Evolutionary conservation across 2,888 invertebrate species (phyloP), one percentile per base, ranked within the genome.

Genomic region (Stegana nigrithorax): DNA sequence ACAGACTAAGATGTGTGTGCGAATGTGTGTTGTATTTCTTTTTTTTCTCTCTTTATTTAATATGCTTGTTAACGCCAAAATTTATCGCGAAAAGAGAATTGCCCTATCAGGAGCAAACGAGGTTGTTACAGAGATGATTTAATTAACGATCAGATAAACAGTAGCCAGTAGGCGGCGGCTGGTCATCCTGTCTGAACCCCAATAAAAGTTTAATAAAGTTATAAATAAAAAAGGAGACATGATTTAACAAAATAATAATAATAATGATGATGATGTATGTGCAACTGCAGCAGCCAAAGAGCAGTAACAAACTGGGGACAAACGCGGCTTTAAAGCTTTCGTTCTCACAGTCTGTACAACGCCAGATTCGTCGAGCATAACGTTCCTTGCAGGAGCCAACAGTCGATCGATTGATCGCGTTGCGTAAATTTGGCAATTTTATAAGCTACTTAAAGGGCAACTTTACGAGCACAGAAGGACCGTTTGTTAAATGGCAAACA

Each of bases 181-280:
- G n/a, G n/a, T n/a, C n/a, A n/a, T n/a, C n/a, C n/a, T n/a, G n/a
- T n/a, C n/a, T n/a, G n/a, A n/a, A n/a, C n/a, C n/a, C n/a, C 42
- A 21, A 4, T 12, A 47, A 47, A 47, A 47, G 7, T 71, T 73
- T 75, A 75, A 77, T 75, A 77, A 75, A 75, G 75, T 75, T 75
- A 77, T 75, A 77, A 75, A 75, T 66, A 64, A 73, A 67, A 70
- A 66, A 66, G 70, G 73, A 74, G 76, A 76, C 74, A 72, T 75
- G 77, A 77, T 74, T 71, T 75, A 42, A 75, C 72, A 75, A 26
- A 29, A 58, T 44, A 29, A 45, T 19, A 26, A 59, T 19, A 19
- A 47, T 44, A 10, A 17, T 23, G 23, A 25, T 47, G 25, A 47
- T 47, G 47, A 47, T 23, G 47, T 17, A 47, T 47, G 47, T 47